phyloP scores from a whole-genome alignment of 2,797 vertebrate genomes.

The Macrochelys suwanniensis region DNA sequence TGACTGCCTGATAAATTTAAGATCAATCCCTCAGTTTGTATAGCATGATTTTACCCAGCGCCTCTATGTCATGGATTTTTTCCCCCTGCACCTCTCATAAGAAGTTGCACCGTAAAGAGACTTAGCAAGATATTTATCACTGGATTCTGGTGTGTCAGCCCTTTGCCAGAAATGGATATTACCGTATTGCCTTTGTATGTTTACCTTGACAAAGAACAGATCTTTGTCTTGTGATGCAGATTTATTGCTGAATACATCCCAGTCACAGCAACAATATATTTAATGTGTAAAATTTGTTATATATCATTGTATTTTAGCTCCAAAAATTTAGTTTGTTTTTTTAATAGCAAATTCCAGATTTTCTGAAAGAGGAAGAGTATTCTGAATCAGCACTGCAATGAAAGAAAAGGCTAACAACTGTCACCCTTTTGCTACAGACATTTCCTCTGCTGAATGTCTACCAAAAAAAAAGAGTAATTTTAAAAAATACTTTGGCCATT shows the following conservation, averaged over 20 bases:
- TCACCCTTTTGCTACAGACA: neutral
- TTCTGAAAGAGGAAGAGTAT: neutral
- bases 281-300: neutral
- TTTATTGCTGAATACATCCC: neutral
- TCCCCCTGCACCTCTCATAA: neutral
- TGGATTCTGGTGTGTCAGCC: neutral
- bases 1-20: neutral
- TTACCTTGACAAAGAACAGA: neutral
- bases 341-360: neutral
- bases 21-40: neutral
- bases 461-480: neutral
- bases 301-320: neutral
- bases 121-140: neutral
- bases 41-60: neutral
- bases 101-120: slow-evolving; percentile 25
- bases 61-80: neutral
- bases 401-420: neutral
- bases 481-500: neutral
- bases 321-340: neutral
- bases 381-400: neutral
- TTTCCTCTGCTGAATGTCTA: neutral
- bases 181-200: neutral
- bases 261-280: neutral
- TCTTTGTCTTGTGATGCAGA: neutral
- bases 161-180: neutral